Base-by-base conservation (phyloP, 2,797 vertebrate genomes). In the Carcharodon carcharias region DNA sequence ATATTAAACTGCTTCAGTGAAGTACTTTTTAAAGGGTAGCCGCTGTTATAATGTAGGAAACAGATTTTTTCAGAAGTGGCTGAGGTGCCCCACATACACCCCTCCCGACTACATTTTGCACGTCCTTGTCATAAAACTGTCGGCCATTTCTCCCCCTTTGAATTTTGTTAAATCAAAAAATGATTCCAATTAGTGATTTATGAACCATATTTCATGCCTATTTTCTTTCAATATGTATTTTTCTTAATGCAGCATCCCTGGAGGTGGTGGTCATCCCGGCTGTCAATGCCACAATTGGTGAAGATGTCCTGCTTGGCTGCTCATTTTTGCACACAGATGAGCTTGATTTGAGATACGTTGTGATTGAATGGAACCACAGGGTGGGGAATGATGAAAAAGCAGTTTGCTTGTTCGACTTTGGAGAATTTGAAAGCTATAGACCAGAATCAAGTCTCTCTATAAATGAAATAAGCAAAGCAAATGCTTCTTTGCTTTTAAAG, bases 1-100 rank as follows among this genome's bases (percentile, higher is more conserved):
- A 21, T 67, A 4, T 18, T 71, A 71, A 71, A 7, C 28, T 8
- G 69, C 28, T 31, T 71, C 28, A 71, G 28, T 28, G 4, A 71
- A 71, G 26, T 71, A 31, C 8, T 71, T 31, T 71, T 31, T 31
- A 6, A 71, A 71, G 69, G 5, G 21, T 31, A 71, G 69, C 69
- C 4, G 0, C 69, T 71, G 8, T 71, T 28, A 21, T 28, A 71
- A 28, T 71, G 65, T 18, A 18, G 65, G 65, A 67, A 67, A 67
- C 18, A 67, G 14, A 67, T 11, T 31, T 73, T 31, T 73, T 65
- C 63, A 73, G 21, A 73, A 73, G 97, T 96, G 97, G 97, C 96
- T 96, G 96, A 96, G 50, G 96, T 92, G 73, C 97, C 45, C 40
- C 40, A 40, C 69, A 71, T 5, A 2, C 69, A 26, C 77, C 31